Evolutionary conservation across 1,140 invertebrate genomes (phyloP), one percentile per base, ranked within the genome.

Genomic region (Leptopilina boulardi): DNA sequence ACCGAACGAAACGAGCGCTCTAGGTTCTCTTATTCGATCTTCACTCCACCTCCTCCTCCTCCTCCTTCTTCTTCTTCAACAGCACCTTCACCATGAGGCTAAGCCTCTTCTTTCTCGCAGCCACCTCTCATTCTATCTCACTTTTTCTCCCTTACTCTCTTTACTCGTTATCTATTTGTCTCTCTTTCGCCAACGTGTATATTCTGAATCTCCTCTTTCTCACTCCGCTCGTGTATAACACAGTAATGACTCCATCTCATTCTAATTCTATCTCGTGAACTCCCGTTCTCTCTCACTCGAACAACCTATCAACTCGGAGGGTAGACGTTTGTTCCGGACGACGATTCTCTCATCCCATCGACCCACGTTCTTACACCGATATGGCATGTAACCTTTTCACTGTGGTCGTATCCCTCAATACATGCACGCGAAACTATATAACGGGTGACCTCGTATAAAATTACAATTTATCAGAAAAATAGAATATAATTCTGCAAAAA

Each of bases 271-370:
- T 91, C 90, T 90, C 88, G 87, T 81, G 82, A 83, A 82, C 84
- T 82, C 71, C 77, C 86, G 80, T 80, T 86, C 88, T 84, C 88
- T 89, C 87, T 87, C 85, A 79, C 87, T 87, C 87, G 87, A 90
- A 90, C 89, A 91, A 91, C 89, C 90, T 91, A 91, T 91, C 90
- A 91, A 91, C 90, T 91, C 89, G 88, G 90, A 85, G 86, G 89
- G 85, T 91, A 87, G 88, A 91, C 90, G 89, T 80, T 34, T 82
- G 86, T 77, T 85, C 87, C 88, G 90, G 90, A 89, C 88, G 86
- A 80, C 83, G 84, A 88, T 89, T 90, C 89, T 87, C 89, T 88
- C 89, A 89, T 89, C 88, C 90, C 88, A 90, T 89, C 87, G 86
- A 86, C 86, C 87, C 85, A 85, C 87, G 90, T 89, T 89, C 89